Conservation (phyloP, 2,113 vertebrate species). For the Brachirus orientalis region DNA sequence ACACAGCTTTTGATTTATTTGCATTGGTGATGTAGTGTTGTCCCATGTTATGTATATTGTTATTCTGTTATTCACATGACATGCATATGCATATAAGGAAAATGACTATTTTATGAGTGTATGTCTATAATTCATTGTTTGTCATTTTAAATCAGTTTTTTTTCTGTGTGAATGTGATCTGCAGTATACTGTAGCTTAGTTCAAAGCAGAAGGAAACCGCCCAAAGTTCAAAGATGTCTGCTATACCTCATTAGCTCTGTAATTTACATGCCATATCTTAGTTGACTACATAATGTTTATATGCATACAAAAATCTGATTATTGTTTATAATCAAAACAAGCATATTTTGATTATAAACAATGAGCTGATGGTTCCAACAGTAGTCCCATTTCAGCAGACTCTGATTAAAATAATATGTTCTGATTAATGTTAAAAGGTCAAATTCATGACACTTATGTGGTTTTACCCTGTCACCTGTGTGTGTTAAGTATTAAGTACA, state of each 20-base stretch:
- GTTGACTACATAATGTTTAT: constrained; percentile 7
- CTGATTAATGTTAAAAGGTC: neutral
- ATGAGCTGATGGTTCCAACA: constrained; percentile 16
- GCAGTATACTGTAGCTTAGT: neutral
- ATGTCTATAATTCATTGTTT: no score
- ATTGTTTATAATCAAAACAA: constrained; percentile 18
- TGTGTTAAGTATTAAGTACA: neutral
- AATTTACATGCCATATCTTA: no score
- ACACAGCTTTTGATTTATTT: neutral
- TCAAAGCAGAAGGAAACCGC: neutral
- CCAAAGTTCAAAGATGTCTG: no score
- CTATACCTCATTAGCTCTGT: no score
- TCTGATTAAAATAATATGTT: constrained; percentile 11
- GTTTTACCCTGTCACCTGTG: constrained; percentile 1
- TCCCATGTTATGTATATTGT: no score
- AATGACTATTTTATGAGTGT: no score
- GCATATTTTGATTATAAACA: constrained; percentile 20
- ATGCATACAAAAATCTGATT: constrained; percentile 43
- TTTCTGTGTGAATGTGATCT: neutral
- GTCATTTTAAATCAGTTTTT: neutral
- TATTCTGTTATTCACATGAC: no score
- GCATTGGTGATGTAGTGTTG: neutral
- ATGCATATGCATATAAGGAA: no score
- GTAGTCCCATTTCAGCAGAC: constrained; percentile 7
- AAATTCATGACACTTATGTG: constrained; percentile 1